A percentile compares a stretch with the other conserved stretches of the same genome.
Evolutionary conservation across 2,888 invertebrate species (phyloP).

Genomic region (Conus canariensis): DNA sequence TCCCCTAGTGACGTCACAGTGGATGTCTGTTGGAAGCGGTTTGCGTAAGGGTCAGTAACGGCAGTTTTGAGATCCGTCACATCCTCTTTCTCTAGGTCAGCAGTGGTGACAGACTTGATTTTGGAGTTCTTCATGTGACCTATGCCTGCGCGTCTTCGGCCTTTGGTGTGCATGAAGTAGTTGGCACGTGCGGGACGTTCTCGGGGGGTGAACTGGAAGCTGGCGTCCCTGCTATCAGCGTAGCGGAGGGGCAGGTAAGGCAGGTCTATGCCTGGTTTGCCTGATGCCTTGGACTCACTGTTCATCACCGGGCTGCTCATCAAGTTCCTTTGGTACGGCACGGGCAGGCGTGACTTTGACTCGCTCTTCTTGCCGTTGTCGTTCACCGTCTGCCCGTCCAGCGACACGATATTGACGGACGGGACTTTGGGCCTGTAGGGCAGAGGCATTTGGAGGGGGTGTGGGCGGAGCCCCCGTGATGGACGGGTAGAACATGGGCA

Average conservation of each 20-base stretch:
- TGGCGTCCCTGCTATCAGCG: constrained; percentile 6
- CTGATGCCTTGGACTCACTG: background rate
- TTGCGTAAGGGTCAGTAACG: constrained; percentile 17
- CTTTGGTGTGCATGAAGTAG: background rate
- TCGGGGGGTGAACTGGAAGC: background rate
- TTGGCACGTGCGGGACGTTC: background rate
- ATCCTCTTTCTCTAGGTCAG: background rate
- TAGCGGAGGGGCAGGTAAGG: constrained; percentile 25
- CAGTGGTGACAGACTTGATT: background rate
- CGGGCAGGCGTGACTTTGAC: constrained; percentile 46
- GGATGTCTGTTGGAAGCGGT: constrained; percentile 5
- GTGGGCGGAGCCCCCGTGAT: constrained; percentile 22
- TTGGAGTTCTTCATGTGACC: background rate
- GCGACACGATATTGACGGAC: constrained; percentile 38
- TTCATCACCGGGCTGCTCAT: background rate
- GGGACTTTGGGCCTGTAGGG: constrained; percentile 40
- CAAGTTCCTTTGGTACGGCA: constrained; percentile 51
- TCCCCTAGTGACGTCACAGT: background rate
- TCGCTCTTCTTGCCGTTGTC: background rate
- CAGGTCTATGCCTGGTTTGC: constrained; percentile 32
- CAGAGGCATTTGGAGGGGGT: constrained; percentile 23
- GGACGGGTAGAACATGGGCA: constrained; percentile 4
- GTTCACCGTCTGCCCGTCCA: background rate
- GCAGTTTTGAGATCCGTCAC: background rate
- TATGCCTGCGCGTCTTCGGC: background rate